phyloP scores from a whole-genome alignment of 2,113 vertebrate genomes.

The Rhinogobius similis region DNA sequence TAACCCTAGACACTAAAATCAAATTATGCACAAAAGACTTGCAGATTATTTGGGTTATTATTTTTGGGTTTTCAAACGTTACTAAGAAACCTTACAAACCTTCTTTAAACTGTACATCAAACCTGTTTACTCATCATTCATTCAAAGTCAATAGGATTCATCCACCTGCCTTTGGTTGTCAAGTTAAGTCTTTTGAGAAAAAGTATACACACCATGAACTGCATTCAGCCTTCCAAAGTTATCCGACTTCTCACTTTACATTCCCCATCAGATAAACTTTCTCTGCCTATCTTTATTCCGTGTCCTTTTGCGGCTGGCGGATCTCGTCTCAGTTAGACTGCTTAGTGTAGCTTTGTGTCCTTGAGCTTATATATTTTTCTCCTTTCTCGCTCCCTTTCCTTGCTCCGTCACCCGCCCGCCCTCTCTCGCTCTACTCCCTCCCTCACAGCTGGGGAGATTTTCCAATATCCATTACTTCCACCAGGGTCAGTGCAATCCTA shows the following conservation, averaged over 20 bases:
- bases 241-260: not conserved
- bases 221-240: not conserved
- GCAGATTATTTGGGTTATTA: too few relatives aligned
- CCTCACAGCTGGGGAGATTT: conserved; percentile 73
- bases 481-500: conserved; percentile 79
- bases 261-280: conserved; percentile 15
- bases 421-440: conserved; percentile 28
- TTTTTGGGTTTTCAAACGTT: not conserved
- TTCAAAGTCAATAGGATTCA: conserved; percentile 7
- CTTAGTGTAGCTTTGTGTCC: conserved; percentile 56
- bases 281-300: not conserved
- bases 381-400: conserved; percentile 52
- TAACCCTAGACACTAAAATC: too few relatives aligned
- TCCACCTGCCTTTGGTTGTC: not conserved
- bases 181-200: not conserved
- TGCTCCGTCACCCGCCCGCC: conserved; percentile 62
- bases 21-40: too few relatives aligned
- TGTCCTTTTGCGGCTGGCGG: not conserved
- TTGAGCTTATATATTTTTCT: conserved; percentile 64
- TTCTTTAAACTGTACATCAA: not conserved
- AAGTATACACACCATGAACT: not conserved
- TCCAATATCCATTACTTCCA: conserved; percentile 84
- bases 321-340: conserved; percentile 30
- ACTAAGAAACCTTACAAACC: not conserved
- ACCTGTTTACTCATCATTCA: not conserved